Conservation (phyloP, 2,888 invertebrate genomes). For the Temnothorax ravouxi region DNA sequence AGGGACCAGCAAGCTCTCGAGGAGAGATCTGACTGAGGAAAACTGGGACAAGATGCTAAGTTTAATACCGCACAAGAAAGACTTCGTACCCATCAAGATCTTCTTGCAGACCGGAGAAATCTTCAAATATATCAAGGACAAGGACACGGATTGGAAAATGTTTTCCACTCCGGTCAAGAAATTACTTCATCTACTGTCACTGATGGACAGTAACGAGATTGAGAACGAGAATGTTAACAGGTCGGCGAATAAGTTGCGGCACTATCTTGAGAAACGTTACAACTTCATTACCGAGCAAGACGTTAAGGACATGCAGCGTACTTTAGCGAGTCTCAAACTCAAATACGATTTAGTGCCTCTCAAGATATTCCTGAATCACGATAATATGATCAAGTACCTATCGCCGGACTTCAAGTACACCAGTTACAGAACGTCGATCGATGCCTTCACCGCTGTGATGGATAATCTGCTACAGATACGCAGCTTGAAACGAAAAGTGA, state of each 20-base stretch:
- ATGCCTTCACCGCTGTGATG: constrained; percentile 38
- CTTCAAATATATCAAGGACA: not conserved
- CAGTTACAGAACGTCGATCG: not conserved
- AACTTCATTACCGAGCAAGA: constrained; percentile 45
- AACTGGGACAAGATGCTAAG: constrained; percentile 20
- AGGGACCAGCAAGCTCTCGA: not conserved
- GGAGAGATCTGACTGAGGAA: not conserved
- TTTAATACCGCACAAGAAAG: constrained; percentile 16
- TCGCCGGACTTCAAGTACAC: constrained; percentile 29
- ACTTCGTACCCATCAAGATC: not conserved
- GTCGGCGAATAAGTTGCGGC: not conserved
- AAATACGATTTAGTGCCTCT: constrained; percentile 37
- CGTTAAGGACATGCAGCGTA: constrained; percentile 11
- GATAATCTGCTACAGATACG: constrained; percentile 10
- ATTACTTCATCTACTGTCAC: constrained; percentile 35
- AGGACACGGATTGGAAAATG: constrained; percentile 26
- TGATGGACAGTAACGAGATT: not conserved
- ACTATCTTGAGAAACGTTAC: constrained; percentile 26
- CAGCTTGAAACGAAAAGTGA: not conserved
- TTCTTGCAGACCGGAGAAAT: constrained; percentile 15
- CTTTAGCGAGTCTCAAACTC: constrained; percentile 5
- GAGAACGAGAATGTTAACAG: not conserved
- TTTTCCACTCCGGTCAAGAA: constrained; percentile 38
- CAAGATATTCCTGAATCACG: constrained; percentile 54
- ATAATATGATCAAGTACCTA: constrained; percentile 53